A percentile compares a stretch with the other conserved stretches of the same genome.
Evolutionary conservation across 2,888 invertebrate genomes (phyloP).

Genomic region (Reticulitermes lucifugus): DNA sequence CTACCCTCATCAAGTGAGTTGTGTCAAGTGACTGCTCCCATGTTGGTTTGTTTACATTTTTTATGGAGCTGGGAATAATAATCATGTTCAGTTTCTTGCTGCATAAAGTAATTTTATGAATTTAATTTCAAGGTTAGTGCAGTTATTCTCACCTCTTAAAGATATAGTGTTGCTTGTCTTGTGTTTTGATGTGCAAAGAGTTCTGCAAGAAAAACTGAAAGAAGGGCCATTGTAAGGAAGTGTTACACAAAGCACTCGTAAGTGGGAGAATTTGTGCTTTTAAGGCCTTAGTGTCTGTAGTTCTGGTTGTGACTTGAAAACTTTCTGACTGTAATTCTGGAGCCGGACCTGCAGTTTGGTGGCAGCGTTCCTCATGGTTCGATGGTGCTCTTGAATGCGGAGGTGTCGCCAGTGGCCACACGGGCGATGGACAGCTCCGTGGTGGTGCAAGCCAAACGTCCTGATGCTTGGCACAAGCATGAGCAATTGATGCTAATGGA

Average conservation of each 20-base stretch:
- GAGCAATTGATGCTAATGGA: conserved; percentile 80
- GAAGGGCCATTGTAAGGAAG: neutral
- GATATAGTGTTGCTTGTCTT: neutral
- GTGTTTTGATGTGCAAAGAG: neutral
- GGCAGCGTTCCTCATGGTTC: conserved; percentile 60
- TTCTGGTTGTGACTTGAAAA: conserved; percentile 42
- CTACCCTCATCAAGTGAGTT: conserved; percentile 5
- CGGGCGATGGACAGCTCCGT: conserved; percentile 59
- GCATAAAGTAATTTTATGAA: conserved; percentile 8
- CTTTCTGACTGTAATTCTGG: conserved; percentile 65
- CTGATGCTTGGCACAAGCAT: conserved; percentile 77
- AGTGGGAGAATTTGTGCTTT: neutral
- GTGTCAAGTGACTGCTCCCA: conserved; percentile 58
- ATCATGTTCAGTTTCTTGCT: conserved; percentile 5
- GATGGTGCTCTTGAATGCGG: conserved; percentile 61
- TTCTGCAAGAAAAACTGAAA: neutral
- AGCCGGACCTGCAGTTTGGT: conserved; percentile 67
- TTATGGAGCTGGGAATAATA: conserved; percentile 22
- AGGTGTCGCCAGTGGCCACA: conserved; percentile 66
- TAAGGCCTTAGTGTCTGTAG: conserved; percentile 47
- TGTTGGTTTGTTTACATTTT: conserved; percentile 64
- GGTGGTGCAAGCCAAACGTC: conserved; percentile 59
- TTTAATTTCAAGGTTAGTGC: neutral
- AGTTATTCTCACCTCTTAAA: neutral
- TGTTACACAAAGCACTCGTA: neutral